Evolutionary conservation across 23 tunicate species (phyloP).

Genomic region (Oikopleura albicans): DNA sequence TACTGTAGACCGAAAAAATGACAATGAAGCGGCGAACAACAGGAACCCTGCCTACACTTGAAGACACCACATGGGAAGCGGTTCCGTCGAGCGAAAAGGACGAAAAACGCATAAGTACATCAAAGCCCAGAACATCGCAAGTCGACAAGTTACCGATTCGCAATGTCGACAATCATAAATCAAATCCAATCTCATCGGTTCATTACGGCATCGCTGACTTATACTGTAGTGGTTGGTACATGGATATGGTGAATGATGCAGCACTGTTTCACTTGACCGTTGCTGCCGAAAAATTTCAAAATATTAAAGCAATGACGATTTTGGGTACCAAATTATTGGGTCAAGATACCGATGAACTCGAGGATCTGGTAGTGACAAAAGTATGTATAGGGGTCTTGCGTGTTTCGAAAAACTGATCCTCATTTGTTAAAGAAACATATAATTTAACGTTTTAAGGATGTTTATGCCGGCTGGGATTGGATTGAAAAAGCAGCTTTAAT

Average conservation of each 20-base stretch:
- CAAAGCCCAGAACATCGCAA: neutral
- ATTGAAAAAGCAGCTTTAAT: neutral
- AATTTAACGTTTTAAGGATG: too few species aligned
- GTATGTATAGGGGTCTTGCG: too few species aligned
- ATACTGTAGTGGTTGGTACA: constrained; percentile 12
- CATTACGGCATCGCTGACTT: constrained; percentile 10
- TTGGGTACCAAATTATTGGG: neutral
- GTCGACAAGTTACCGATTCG: neutral
- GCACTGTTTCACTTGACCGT: neutral
- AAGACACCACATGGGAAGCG: neutral
- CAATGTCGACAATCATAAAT: too few species aligned
- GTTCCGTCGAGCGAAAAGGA: neutral
- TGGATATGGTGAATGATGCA: neutral
- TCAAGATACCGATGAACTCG: constrained; percentile 2
- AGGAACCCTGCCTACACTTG: neutral
- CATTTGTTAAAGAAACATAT: too few species aligned
- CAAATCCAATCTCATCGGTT: neutral
- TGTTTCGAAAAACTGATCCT: too few species aligned
- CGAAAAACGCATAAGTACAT: neutral
- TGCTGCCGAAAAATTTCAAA: neutral
- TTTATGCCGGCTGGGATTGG: neutral
- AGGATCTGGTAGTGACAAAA: neutral
- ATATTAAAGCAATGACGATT: neutral
- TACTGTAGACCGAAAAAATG: too few species aligned
- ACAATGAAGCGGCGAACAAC: too few species aligned